Conservation (phyloP, 2,113 vertebrate species). For the Podilymbus podiceps region DNA sequence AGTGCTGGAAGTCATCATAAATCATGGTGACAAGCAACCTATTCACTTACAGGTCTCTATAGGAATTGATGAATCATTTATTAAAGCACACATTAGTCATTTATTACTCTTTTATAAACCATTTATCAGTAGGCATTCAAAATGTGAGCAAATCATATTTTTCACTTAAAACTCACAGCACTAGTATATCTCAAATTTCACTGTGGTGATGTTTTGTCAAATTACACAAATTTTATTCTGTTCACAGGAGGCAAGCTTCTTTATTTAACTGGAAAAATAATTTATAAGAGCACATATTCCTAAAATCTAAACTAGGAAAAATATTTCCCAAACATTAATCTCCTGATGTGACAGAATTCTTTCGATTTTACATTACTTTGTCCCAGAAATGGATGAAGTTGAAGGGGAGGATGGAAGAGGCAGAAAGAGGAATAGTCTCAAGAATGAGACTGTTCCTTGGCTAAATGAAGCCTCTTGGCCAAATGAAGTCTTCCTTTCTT, state of each 20-base stretch:
- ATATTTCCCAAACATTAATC: background rate
- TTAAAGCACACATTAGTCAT: constrained; percentile 43
- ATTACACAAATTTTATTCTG: background rate
- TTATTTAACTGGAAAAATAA: background rate
- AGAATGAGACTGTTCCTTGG: background rate
- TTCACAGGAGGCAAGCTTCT: background rate
- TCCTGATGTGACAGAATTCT: background rate
- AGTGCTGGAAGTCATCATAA: background rate
- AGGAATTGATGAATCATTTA: constrained; percentile 45
- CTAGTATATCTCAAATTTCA: background rate
- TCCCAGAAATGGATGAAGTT: background rate
- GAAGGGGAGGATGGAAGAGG: background rate
- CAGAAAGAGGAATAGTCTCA: background rate
- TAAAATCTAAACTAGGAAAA: background rate
- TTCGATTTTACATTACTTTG: background rate
- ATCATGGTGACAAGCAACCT: constrained; percentile 7
- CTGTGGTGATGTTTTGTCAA: background rate
- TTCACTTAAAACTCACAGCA: background rate
- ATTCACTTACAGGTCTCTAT: background rate
- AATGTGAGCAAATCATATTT: constrained; percentile 9
- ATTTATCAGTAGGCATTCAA: constrained; percentile 20
- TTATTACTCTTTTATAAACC: constrained; percentile 29
- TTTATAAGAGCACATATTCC: background rate
- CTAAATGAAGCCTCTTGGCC: background rate
- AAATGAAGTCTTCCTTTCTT: background rate